A percentile compares a stretch with the other conserved stretches of the same genome.
phyloP scores from a whole-genome alignment of 2,888 invertebrate species.

The Prenolepis imparis region DNA sequence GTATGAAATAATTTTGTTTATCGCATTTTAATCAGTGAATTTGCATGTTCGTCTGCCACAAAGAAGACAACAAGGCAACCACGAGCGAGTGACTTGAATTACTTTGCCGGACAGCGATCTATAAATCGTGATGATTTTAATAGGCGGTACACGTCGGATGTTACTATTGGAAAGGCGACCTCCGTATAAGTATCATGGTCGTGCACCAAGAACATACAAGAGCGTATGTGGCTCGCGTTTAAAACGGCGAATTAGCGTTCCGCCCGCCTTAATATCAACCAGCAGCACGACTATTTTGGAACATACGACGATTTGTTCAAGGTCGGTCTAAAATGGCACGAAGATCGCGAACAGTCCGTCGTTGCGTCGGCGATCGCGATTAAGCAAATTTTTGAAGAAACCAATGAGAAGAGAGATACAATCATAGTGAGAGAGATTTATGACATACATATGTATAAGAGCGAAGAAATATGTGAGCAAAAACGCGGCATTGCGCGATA shows the following conservation, averaged over 20 bases:
- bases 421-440: conserved; percentile 21
- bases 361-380: conserved; percentile 47
- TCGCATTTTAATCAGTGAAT: not conserved
- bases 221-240: conserved; percentile 76
- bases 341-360: conserved; percentile 18
- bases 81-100: conserved; percentile 38
- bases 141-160: conserved; percentile 78
- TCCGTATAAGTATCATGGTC: conserved; percentile 77
- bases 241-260: conserved; percentile 77
- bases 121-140: conserved; percentile 58
- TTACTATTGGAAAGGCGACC: conserved; percentile 76
- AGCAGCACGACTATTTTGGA: conserved; percentile 62
- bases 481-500: conserved; percentile 35
- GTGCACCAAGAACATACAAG: conserved; percentile 68
- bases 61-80: conserved; percentile 13
- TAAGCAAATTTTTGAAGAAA: conserved; percentile 8
- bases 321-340: conserved; percentile 59
- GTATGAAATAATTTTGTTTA: not conserved
- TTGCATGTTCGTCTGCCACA: not conserved
- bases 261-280: conserved; percentile 64
- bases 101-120: conserved; percentile 60
- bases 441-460: not conserved
- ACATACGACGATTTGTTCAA: conserved; percentile 58
- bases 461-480: conserved; percentile 14
- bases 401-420: conserved; percentile 1